Percentiles rank a stretch among this genome's conserved stretches.
phyloP scores from a whole-genome alignment of 2,888 invertebrate genomes.

The Deilephila elpenor region DNA sequence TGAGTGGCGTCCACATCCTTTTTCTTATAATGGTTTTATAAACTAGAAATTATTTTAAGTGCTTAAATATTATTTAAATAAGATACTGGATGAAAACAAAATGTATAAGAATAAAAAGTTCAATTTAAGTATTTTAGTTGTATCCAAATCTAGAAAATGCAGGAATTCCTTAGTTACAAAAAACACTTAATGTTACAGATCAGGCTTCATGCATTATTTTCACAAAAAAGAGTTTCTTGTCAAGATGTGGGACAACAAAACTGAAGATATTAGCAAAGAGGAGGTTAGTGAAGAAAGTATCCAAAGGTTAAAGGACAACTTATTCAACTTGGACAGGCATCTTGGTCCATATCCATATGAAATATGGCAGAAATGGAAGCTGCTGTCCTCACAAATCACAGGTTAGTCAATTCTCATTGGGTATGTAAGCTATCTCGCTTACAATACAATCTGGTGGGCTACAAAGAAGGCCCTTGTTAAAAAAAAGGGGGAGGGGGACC shows the following conservation, averaged over 20 bases:
- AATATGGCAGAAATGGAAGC: conserved; percentile 93
- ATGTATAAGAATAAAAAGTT: too few species aligned
- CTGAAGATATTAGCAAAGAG: conserved; percentile 89
- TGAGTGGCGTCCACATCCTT: too few species aligned
- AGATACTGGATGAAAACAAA: too few species aligned
- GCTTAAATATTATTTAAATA: too few species aligned
- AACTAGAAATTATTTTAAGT: too few species aligned
- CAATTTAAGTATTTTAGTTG: too few species aligned
- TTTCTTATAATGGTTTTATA: too few species aligned
- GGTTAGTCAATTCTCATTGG: conserved; percentile 59
- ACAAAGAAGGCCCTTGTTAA: too few species aligned
- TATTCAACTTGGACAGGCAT: conserved; percentile 89
- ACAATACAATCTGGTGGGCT: too few species aligned
- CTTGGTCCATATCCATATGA: conserved; percentile 97
- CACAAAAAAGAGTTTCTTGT: conserved; percentile 92
- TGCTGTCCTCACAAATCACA: conserved; percentile 88
- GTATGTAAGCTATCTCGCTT: background rate
- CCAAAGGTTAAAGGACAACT: conserved; percentile 87
- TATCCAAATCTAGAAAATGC: too few species aligned
- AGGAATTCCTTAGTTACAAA: background rate
- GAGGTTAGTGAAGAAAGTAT: conserved; percentile 87
- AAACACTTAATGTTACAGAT: conserved; percentile 69
- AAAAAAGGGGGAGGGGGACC: too few species aligned
- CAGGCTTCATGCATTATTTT: conserved; percentile 95
- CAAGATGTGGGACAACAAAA: conserved; percentile 92